phyloP scores from a whole-genome alignment of 2,797 vertebrate genomes.

The Chromobotia macracanthus region DNA sequence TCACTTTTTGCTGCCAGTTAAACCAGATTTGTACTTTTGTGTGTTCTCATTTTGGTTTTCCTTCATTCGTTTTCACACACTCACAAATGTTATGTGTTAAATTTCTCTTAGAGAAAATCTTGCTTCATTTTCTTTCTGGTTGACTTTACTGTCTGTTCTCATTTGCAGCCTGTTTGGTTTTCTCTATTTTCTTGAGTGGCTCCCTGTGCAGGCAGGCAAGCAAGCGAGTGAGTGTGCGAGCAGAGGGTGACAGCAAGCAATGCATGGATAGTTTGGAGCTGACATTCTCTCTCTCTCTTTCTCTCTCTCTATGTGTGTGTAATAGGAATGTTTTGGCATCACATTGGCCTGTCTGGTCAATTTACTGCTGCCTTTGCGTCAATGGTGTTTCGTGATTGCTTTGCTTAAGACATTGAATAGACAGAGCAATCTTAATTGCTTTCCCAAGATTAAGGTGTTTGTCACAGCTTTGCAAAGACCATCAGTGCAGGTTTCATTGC shows the following conservation, averaged over 20 bases:
- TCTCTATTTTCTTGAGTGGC: slow-evolving; percentile 28
- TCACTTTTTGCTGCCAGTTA: neutral
- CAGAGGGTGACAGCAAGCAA: slow-evolving; percentile 31
- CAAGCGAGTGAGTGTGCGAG: neutral
- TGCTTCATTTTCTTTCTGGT: slow-evolving; percentile 51
- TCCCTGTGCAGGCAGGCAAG: slow-evolving; percentile 1
- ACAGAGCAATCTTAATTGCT: slow-evolving; percentile 38
- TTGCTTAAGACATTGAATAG: slow-evolving; percentile 24
- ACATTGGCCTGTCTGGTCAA: slow-evolving; percentile 40
- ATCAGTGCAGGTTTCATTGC: neutral
- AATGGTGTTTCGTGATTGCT: slow-evolving; percentile 40
- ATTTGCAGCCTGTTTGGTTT: slow-evolving; percentile 41
- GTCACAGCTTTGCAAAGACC: neutral
- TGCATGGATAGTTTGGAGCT: slow-evolving; percentile 33
- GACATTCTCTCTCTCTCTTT: slow-evolving; percentile 3
- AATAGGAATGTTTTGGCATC: slow-evolving; percentile 41
- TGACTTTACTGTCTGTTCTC: slow-evolving; percentile 6
- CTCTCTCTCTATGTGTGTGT: slow-evolving; percentile 4
- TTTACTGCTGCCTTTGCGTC: slow-evolving; percentile 27
- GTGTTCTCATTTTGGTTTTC: neutral
- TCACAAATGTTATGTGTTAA: slow-evolving; percentile 11
- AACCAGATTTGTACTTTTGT: neutral
- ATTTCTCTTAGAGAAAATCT: slow-evolving; percentile 34
- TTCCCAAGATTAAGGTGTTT: slow-evolving; percentile 27
- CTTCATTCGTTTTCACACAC: neutral